Conservation (phyloP, 2,797 vertebrate species). For the Cephalopachus bancanus region DNA sequence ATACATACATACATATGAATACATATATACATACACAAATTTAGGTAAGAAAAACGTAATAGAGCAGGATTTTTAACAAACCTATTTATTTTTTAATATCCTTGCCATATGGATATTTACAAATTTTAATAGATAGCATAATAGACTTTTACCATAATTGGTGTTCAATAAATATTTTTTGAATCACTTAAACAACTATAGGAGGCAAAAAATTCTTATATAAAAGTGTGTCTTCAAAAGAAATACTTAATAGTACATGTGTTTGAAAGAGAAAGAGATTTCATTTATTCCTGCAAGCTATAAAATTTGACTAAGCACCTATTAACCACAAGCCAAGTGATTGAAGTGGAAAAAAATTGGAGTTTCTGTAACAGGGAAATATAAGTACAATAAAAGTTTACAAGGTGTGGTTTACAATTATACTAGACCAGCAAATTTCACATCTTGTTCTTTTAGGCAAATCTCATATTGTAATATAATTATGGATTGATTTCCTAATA, state of each 20-base stretch:
- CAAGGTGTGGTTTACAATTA: not conserved
- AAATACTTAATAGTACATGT: not conserved
- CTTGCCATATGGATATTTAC: not conserved
- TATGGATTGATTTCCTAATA: not conserved
- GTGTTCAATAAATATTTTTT: not conserved
- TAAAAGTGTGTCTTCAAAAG: not conserved
- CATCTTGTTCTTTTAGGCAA: not conserved
- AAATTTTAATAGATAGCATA: not conserved
- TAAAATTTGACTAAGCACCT: not conserved
- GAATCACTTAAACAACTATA: not conserved
- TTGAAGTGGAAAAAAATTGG: not conserved
- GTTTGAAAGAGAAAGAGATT: not conserved
- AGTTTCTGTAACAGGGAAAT: not conserved
- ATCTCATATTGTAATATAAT: not conserved
- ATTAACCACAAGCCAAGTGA: not conserved
- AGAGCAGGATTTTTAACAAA: accelerated
- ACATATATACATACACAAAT: not conserved
- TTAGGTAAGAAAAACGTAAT: not conserved
- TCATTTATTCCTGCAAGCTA: not conserved
- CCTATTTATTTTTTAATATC: not conserved
- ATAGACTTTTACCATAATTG: not conserved
- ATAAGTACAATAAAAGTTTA: not conserved
- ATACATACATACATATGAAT: not conserved
- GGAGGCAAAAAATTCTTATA: not conserved
- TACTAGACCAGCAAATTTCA: not conserved